These are phyloP conservation scores for Chloroclysta siterata DNA, from an alignment of 2,888 invertebrate species.

Conservation along the genomic window DNA sequence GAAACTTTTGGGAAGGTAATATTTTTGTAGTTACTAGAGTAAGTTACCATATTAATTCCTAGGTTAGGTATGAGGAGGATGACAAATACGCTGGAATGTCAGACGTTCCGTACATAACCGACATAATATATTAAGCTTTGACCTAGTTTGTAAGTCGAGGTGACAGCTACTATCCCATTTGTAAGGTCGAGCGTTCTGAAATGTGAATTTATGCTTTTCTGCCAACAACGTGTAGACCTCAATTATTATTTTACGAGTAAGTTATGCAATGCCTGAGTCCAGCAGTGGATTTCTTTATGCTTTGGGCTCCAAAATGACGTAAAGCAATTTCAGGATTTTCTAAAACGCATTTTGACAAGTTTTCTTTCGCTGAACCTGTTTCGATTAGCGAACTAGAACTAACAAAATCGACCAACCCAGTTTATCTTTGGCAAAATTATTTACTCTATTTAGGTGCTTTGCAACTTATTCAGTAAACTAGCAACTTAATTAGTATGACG, in stretches of 20 bases:
- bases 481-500: constrained; percentile 42
- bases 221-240: not conserved
- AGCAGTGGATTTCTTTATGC: not conserved
- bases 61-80: not conserved
- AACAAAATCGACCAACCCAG: not conserved
- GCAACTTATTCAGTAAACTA: constrained; percentile 29
- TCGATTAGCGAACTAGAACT: no score
- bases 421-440: constrained; percentile 18
- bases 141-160: constrained; percentile 14
- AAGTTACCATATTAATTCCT: not conserved
- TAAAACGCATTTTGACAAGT: no score
- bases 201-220: constrained; percentile 6
- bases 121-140: constrained; percentile 9
- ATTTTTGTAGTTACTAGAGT: constrained; percentile 39
- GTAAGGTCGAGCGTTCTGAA: constrained; percentile 4
- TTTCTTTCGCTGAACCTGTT: no score
- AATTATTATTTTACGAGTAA: not conserved
- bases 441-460: constrained; percentile 20
- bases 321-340: no score
- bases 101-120: constrained; percentile 5
- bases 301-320: not conserved
- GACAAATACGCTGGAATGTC: constrained; percentile 14
- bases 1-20: constrained; percentile 77
- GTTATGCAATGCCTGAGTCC: no score
- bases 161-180: constrained; percentile 7